These are phyloP conservation scores for Cremastobaeus sp. DNA, from an alignment of 2,888 invertebrate species.

Conservation along the genomic window DNA sequence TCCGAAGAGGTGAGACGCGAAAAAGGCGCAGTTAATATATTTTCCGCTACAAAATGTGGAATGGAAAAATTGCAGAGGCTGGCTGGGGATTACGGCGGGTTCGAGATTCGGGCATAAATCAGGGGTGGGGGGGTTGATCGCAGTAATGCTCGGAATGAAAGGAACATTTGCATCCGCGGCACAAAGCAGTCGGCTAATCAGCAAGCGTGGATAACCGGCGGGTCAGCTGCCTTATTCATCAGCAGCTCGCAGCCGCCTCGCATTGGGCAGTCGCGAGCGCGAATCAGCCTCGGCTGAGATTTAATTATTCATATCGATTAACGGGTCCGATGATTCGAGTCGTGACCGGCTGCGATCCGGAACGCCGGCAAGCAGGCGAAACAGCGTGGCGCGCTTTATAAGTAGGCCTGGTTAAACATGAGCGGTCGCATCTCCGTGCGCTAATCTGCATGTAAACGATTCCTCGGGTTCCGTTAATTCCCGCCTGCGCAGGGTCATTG, in stretches of 20 bases:
- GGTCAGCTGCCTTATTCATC: slow-evolving; percentile 27
- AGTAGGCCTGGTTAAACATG: slow-evolving; percentile 15
- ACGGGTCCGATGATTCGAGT: slow-evolving; percentile 19
- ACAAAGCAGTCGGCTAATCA: slow-evolving; percentile 8
- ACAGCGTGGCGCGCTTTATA: slow-evolving; percentile 19
- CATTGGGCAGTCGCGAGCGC: too few species aligned
- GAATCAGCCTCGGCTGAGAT: slow-evolving; percentile 1
- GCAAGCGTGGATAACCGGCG: slow-evolving; percentile 6
- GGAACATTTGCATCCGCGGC: slow-evolving; percentile 9
- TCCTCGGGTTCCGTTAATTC: not conserved
- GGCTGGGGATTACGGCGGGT: too few species aligned
- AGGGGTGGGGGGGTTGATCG: too few species aligned
- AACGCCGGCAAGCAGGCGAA: slow-evolving; percentile 18
- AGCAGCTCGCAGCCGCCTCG: not conserved
- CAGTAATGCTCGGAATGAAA: too few species aligned
- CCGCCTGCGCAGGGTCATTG: not conserved
- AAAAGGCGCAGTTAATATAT: not conserved
- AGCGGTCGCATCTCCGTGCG: slow-evolving; percentile 4
- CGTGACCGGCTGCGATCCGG: slow-evolving; percentile 30
- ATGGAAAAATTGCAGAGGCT: slow-evolving; percentile 16
- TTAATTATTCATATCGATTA: slow-evolving; percentile 42
- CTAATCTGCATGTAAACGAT: slow-evolving; percentile 29
- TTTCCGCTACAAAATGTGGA: too few species aligned
- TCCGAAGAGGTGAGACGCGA: slow-evolving; percentile 1
- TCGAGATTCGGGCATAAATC: slow-evolving; percentile 17